These are phyloP conservation scores for Oryctolagus cuniculus DNA, from an alignment of 2,113 vertebrate species.

Conservation along the genomic window mOryCun1.1 NC_091433.1:165516501-165517000, in stretches of 20 bases:
- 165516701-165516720: slow-evolving; percentile 13
- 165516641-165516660: background rate
- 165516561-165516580: background rate
- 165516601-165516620: background rate
- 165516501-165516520: slow-evolving; percentile 40
- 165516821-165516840: slow-evolving; percentile 64
- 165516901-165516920: slow-evolving; percentile 93
- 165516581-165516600: background rate
- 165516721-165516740: background rate
- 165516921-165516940: slow-evolving; percentile 93
- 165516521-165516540: background rate
- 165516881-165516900: slow-evolving; percentile 97
- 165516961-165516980: slow-evolving; percentile 98
- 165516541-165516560: background rate
- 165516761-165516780: slow-evolving; percentile 12
- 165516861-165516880: slow-evolving; percentile 94
- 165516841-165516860: slow-evolving; percentile 93
- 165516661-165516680: background rate
- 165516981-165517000: slow-evolving; percentile 94
- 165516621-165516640: background rate
- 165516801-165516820: slow-evolving; percentile 43
- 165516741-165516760: background rate
- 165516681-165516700: slow-evolving; percentile 1
- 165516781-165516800: background rate
- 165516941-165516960: slow-evolving; percentile 95